Conservation (phyloP, 1,140 invertebrate species). For the Pollicipes pollicipes region DNA sequence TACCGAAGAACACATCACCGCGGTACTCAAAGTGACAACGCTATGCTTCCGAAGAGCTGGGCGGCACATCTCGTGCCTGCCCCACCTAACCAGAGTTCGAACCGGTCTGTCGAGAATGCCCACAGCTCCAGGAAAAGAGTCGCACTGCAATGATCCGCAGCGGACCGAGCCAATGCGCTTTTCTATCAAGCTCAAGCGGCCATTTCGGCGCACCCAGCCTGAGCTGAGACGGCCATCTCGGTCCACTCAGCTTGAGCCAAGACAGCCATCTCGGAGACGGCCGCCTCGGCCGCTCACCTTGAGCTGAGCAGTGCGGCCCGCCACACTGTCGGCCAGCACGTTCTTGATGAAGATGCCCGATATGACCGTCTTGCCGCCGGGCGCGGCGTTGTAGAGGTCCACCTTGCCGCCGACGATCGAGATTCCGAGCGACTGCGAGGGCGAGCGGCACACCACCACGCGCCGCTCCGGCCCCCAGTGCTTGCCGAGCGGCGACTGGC, state of each 20-base stretch:
- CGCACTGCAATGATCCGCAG: too few species aligned
- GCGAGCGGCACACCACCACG: slow-evolving; percentile 30
- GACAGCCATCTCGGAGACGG: too few species aligned
- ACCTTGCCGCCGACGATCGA: slow-evolving; percentile 94
- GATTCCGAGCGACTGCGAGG: slow-evolving; percentile 54
- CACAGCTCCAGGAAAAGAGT: too few species aligned
- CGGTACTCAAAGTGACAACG: too few species aligned
- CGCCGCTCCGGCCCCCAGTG: slow-evolving; percentile 71
- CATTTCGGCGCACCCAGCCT: background rate
- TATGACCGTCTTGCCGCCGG: slow-evolving; percentile 37
- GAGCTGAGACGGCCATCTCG: too few species aligned
- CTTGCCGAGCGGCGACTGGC: slow-evolving; percentile 32
- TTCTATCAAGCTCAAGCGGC: too few species aligned
- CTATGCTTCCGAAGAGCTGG: too few species aligned
- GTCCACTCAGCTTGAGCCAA: background rate
- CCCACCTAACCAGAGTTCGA: too few species aligned
- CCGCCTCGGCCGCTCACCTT: slow-evolving; percentile 9
- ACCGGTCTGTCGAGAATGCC: too few species aligned
- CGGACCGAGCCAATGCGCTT: too few species aligned
- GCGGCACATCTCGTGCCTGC: too few species aligned
- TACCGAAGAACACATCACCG: too few species aligned
- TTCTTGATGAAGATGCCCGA: slow-evolving; percentile 93
- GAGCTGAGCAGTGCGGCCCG: slow-evolving; percentile 35
- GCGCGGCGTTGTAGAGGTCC: slow-evolving; percentile 30
- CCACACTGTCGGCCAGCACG: slow-evolving; percentile 85